These are phyloP conservation scores for Carassius gibelio DNA, from an alignment of 2,113 vertebrate genomes.

Conservation along the genomic window DNA sequence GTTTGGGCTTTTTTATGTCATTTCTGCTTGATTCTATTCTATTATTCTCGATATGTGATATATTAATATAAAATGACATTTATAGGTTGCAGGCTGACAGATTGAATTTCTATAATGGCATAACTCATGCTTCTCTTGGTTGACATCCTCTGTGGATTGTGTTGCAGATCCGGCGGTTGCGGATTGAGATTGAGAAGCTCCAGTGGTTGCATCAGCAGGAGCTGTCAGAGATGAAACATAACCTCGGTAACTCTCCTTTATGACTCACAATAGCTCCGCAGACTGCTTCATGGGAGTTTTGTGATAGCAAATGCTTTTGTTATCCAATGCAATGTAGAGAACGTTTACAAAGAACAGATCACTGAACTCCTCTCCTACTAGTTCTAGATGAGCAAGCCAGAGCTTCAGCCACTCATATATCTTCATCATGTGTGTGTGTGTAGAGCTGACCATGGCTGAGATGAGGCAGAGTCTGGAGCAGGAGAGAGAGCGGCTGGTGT, in stretches of 20 bases:
- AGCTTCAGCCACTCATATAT: not conserved
- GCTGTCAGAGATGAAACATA: slow-evolving; percentile 97
- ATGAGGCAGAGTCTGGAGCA: slow-evolving; percentile 98
- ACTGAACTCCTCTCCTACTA: not conserved
- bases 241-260: slow-evolving; percentile 80
- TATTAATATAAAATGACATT: no score
- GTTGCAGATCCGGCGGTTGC: slow-evolving; percentile 88
- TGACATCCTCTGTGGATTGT: not conserved
- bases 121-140: not conserved
- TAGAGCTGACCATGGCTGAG: slow-evolving; percentile 97
- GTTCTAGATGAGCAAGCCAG: not conserved
- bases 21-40: not conserved
- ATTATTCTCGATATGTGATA: no score
- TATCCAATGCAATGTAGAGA: not conserved
- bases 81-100: not conserved
- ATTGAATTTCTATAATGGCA: not conserved
- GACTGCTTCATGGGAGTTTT: not conserved
- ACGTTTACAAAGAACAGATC: not conserved
- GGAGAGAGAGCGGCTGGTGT: slow-evolving; percentile 89
- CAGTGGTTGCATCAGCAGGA: slow-evolving; percentile 98
- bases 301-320: not conserved
- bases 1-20: slow-evolving; percentile 66
- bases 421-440: not conserved
- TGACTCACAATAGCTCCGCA: not conserved
- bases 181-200: slow-evolving; percentile 97